A percentile compares a stretch with the other conserved stretches of the same genome.
phyloP scores from a whole-genome alignment of 2,113 vertebrate genomes.

The Montifringilla adamsi region DNA sequence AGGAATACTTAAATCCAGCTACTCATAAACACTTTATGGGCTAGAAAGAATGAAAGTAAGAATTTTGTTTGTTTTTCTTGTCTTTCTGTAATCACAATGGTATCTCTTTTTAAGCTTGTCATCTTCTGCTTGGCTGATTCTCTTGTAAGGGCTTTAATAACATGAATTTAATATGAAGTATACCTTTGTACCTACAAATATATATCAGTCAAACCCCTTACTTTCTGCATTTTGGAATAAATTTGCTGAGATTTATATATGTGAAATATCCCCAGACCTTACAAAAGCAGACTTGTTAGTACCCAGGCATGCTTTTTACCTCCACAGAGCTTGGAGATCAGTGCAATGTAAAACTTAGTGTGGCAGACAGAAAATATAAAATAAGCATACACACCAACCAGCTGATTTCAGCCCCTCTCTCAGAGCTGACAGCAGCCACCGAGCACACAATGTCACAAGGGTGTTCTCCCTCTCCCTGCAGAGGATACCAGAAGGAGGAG shows the following conservation, averaged over 20 bases:
- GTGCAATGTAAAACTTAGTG: neutral
- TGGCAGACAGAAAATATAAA: neutral
- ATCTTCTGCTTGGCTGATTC: constrained; percentile 16
- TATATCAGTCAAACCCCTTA: neutral
- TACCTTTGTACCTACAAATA: constrained; percentile 7
- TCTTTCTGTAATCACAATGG: constrained; percentile 11
- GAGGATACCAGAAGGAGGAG: neutral
- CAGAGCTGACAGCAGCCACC: neutral
- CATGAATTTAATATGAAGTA: neutral
- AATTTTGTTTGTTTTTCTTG: constrained; percentile 33
- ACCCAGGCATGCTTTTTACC: neutral
- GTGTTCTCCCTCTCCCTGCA: neutral
- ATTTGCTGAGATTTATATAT: neutral
- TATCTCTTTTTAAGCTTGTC: constrained; percentile 25
- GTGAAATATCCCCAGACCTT: neutral
- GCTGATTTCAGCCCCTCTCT: neutral
- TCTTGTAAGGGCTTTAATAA: constrained; percentile 18
- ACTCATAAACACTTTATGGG: constrained; percentile 7
- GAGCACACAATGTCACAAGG: neutral
- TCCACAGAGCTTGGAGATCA: neutral
- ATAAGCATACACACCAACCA: neutral
- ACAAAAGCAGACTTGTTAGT: neutral
- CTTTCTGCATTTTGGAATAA: constrained; percentile 7
- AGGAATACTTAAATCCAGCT: constrained; percentile 16
- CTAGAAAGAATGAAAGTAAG: constrained; percentile 8